A percentile compares a stretch with the other conserved stretches of the same genome.
Conservation (phyloP, 2,797 vertebrate species). For the Xyrichtys novacula region DNA sequence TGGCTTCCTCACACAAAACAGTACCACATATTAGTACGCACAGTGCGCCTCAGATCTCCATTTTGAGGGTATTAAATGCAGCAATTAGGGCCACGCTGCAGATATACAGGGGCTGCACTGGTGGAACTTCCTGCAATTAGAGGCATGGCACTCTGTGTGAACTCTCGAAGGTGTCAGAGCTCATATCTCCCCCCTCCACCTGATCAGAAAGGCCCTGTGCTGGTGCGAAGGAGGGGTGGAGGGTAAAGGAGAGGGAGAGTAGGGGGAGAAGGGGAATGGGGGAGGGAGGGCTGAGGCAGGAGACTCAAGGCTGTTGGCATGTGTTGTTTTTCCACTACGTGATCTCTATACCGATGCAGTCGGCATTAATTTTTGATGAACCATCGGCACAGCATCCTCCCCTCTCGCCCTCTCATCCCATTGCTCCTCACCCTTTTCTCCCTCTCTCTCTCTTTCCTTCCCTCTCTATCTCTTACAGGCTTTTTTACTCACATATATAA, state of each 20-base stretch:
- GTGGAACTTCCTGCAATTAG: conserved; percentile 83
- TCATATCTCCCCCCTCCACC: conserved; percentile 84
- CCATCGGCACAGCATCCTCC: conserved; percentile 80
- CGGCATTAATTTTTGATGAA: conserved; percentile 89
- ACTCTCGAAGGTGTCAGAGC: conserved; percentile 86
- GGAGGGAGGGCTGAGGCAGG: conserved; percentile 60
- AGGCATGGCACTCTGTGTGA: conserved; percentile 85
- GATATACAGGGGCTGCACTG: conserved; percentile 65
- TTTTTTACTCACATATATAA: conserved; percentile 65
- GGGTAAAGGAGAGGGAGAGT: conserved; percentile 63
- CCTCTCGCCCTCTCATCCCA: conserved; percentile 78
- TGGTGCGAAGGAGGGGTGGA: conserved; percentile 61
- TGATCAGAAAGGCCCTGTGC: conserved; percentile 83
- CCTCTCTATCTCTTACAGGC: conserved; percentile 56
- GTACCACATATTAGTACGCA: conserved; percentile 59
- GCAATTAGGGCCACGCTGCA: conserved; percentile 79
- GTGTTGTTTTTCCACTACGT: conserved; percentile 88
- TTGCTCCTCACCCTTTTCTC: conserved; percentile 33
- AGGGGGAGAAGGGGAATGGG: conserved; percentile 22
- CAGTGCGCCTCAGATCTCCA: conserved; percentile 75
- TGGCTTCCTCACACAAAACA: conserved; percentile 59
- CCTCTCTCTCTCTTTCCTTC: conserved; percentile 25
- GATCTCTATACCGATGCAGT: conserved; percentile 87
- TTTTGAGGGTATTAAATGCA: conserved; percentile 84
- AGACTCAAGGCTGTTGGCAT: conserved; percentile 86